Evolutionary conservation across 1,140 invertebrate species (phyloP), one percentile per base, ranked within the genome.

Genomic region (Asobara japonica): DNA sequence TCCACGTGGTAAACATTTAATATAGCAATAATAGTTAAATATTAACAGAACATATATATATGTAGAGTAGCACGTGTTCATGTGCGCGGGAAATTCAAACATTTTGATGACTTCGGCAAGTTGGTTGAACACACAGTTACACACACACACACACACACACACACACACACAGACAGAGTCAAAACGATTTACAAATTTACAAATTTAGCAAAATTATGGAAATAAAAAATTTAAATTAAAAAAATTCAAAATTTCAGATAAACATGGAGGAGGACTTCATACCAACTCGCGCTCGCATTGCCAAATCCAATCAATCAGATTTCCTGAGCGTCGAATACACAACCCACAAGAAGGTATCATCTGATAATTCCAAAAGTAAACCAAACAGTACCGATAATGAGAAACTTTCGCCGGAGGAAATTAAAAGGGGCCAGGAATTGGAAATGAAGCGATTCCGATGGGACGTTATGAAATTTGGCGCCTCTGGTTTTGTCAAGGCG

Each of bases 381-480:
- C n/a, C 13, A 16, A 2, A 45, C n/a, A 45, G n/a, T n/a, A n/a
- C n/a, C n/a, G 41, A 45, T 45, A 7, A 1, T 16, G 13, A 5
- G 0, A 45, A 45, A 45, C 4, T 16, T 7, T 45, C 41, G 2
- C 7, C 13, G n/a, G 41, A 45, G n/a, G 41, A 45, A 1, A 5
- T 13, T 1, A 81, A 51, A 48, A 74, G 65, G 10, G 65, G 81
- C 25, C 82, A 85, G 73, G 89, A 90, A 76, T 77, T 89, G 22
- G 89, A 91, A 72, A 91, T 92, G 74, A 91, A 91, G 56, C 88
- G 81, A 67, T 84, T 88, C 0, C 87, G 89, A 65, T 87, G 89
- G 78, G 92, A 93, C 75, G 84, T 93, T 5, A 87, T 92, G 33
- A 92, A 91, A 73, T 92, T 93, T 79, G 91, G 89, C 60, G 90